Evolutionary conservation across 2,888 invertebrate species (phyloP).

Genomic region (Lepidochrysops patricia): DNA sequence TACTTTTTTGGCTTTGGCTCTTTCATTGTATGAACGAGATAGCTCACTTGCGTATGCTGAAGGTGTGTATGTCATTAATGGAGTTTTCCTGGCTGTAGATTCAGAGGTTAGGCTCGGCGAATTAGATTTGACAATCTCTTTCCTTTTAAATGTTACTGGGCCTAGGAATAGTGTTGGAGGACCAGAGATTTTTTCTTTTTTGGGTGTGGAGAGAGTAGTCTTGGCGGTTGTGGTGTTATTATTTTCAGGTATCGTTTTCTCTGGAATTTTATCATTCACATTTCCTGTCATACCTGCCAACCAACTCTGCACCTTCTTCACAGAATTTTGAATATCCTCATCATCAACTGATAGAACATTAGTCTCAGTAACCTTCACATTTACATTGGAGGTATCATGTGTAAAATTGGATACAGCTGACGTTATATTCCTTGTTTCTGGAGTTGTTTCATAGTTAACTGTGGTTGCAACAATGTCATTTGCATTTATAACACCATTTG

Average conservation of each 20-base stretch:
- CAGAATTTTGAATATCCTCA: slow-evolving; percentile 20
- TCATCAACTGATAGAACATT: neutral
- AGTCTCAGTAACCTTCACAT: neutral
- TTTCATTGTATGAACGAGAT: slow-evolving; percentile 21
- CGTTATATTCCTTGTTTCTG: neutral
- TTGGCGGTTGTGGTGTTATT: neutral
- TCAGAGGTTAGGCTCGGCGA: slow-evolving; percentile 18
- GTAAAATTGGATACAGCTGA: neutral
- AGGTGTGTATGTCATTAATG: slow-evolving; percentile 19
- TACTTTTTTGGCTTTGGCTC: slow-evolving; percentile 14
- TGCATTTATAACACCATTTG: neutral
- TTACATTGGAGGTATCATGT: neutral
- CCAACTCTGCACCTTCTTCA: slow-evolving; percentile 31
- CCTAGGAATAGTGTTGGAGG: slow-evolving; percentile 21
- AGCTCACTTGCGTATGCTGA: slow-evolving; percentile 25
- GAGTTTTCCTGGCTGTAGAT: slow-evolving; percentile 11
- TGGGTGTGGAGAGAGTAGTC: neutral
- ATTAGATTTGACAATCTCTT: slow-evolving; percentile 18
- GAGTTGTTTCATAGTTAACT: neutral
- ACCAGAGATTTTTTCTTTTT: neutral
- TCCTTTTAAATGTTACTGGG: slow-evolving; percentile 28
- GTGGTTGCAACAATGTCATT: neutral
- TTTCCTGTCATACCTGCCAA: slow-evolving; percentile 12
- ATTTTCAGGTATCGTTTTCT: neutral
- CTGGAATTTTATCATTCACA: neutral